These are phyloP conservation scores for Neotragus moschatus DNA, from an alignment of 2,113 vertebrate genomes.

Conservation along the genomic window DNA sequence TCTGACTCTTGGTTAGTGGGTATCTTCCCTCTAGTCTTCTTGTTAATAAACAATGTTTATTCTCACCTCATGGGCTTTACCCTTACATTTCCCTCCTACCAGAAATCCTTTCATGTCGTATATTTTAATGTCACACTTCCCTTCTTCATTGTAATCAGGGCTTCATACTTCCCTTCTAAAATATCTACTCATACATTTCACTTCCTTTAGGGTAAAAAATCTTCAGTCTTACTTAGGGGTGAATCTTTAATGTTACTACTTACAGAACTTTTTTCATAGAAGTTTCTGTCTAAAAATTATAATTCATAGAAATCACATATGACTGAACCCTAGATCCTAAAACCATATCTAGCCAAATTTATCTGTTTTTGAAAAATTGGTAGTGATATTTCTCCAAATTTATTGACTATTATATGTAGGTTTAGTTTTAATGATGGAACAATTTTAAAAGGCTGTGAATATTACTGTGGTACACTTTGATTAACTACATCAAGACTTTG, in stretches of 20 bases:
- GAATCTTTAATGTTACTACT: neutral
- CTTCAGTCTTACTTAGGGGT: neutral
- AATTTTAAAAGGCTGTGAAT: neutral
- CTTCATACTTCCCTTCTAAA: neutral
- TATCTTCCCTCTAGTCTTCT: neutral
- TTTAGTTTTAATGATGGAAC: neutral
- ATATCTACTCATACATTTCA: neutral
- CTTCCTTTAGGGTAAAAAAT: neutral
- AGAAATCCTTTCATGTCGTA: neutral
- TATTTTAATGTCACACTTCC: neutral
- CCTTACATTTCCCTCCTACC: neutral
- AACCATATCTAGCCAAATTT: neutral
- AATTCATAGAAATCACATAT: neutral
- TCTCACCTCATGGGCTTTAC: neutral
- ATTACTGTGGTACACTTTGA: neutral
- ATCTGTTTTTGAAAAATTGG: neutral
- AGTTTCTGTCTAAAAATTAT: neutral
- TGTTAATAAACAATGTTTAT: neutral
- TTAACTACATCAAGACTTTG: neutral
- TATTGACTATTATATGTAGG: neutral
- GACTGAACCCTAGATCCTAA: neutral
- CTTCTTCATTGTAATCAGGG: neutral
- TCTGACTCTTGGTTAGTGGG: neutral
- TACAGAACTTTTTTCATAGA: neutral
- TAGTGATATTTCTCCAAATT: neutral